phyloP scores from a whole-genome alignment of 2,113 vertebrate genomes.

The Epinephelus fuscoguttatus region DNA sequence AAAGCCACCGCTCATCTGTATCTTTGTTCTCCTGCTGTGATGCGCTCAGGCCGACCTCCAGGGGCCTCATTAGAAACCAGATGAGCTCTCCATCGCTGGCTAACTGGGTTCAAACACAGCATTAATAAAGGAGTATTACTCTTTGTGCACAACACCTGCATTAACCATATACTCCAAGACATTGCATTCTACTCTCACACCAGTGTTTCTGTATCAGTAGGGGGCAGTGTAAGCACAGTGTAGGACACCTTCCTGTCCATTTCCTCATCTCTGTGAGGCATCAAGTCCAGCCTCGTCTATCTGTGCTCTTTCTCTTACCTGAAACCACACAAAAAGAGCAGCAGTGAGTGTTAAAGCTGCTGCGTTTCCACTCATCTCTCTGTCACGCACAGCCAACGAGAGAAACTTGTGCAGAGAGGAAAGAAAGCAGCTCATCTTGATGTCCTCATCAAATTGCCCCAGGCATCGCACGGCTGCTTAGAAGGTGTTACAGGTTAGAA shows the following conservation, averaged over 20 bases:
- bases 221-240: slow-evolving; percentile 74
- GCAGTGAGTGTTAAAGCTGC: neutral
- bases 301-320: neutral
- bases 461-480: slow-evolving; percentile 23
- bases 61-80: slow-evolving; percentile 45
- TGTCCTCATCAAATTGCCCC: neutral
- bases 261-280: slow-evolving; percentile 8
- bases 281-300: neutral
- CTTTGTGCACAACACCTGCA: neutral
- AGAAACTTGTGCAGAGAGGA: neutral
- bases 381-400: neutral
- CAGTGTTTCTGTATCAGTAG: slow-evolving; percentile 63
- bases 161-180: neutral
- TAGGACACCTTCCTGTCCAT: slow-evolving; percentile 13
- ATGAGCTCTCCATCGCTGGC: slow-evolving; percentile 14
- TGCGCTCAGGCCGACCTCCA: slow-evolving; percentile 15
- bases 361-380: neutral
- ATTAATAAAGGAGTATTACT: neutral
- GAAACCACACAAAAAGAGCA: neutral
- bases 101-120: slow-evolving; percentile 10
- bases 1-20: slow-evolving; percentile 1
- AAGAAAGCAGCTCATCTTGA: neutral
- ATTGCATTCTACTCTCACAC: neutral
- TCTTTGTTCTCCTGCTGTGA: slow-evolving; percentile 23
- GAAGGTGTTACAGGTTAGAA: slow-evolving; percentile 8